Evolutionary conservation across 2,797 vertebrate species (phyloP).

Genomic region (Percopsis omiscomaycus): DNA sequence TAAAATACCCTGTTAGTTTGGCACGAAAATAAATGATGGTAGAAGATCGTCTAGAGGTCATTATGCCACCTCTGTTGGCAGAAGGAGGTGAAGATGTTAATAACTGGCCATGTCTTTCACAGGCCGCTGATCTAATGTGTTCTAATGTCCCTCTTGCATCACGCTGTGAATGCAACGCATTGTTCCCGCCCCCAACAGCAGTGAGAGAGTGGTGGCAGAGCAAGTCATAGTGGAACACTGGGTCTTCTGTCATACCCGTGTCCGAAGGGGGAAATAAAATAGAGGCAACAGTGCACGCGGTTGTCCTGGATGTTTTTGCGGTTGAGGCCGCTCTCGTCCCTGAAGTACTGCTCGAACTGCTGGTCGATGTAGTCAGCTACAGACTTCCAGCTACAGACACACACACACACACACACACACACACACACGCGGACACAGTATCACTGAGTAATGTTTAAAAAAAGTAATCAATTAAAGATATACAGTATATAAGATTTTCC

Average conservation of each 20-base stretch:
- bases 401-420: conserved; percentile 24
- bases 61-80: no score
- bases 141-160: neutral
- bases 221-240: neutral
- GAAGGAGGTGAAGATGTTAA: no score
- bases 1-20: conserved; percentile 6
- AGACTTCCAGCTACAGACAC: conserved; percentile 87
- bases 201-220: neutral
- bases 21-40: neutral
- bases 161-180: neutral
- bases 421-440: neutral
- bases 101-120: neutral
- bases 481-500: no score
- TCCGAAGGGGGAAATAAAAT: conserved; percentile 96
- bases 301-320: conserved; percentile 98
- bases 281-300: conserved; percentile 96
- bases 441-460: neutral
- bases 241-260: conserved; percentile 81
- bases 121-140: neutral
- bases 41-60: no score
- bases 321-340: conserved; percentile 97
- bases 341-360: conserved; percentile 99
- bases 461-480: no score
- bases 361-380: conserved; percentile 97
- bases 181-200: neutral